phyloP scores from a whole-genome alignment of 1,140 invertebrate species.

The Belonocnema kinseyi region DNA sequence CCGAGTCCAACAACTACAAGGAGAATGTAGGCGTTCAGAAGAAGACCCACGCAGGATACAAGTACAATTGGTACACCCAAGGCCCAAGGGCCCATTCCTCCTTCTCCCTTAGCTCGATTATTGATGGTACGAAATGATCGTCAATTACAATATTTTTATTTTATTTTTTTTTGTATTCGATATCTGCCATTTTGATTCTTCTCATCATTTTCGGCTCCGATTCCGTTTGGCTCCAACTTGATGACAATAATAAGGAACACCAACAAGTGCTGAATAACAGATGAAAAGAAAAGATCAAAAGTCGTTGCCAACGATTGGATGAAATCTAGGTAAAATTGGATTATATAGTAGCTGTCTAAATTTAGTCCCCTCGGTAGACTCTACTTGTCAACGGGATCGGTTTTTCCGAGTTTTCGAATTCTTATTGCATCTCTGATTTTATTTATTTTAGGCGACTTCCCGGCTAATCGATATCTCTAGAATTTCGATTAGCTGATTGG shows the following conservation, averaged over 20 bases:
- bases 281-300: neutral
- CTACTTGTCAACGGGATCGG: neutral
- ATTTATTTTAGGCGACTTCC: slow-evolving; percentile 5
- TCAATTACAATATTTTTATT: slow-evolving; percentile 19
- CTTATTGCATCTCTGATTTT: neutral
- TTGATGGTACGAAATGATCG: slow-evolving; percentile 37
- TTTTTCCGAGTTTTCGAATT: neutral
- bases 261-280: neutral
- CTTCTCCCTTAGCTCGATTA: slow-evolving; percentile 42
- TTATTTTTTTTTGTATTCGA: neutral
- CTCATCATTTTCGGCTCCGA: neutral
- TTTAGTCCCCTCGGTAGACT: neutral
- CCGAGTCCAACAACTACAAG: slow-evolving; percentile 74
- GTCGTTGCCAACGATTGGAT: neutral
- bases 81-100: slow-evolving; percentile 77
- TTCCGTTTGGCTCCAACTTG: neutral
- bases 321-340: neutral
- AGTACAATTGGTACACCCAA: slow-evolving; percentile 78
- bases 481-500: too few species aligned
- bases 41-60: slow-evolving; percentile 77
- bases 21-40: slow-evolving; percentile 79
- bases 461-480: slow-evolving; percentile 4
- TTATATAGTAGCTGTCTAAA: neutral
- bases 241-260: neutral
- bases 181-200: neutral